Percentiles rank a stretch among this genome's conserved stretches.
phyloP scores from a whole-genome alignment of 2,113 vertebrate species.

The Microtus richardsoni region DNA sequence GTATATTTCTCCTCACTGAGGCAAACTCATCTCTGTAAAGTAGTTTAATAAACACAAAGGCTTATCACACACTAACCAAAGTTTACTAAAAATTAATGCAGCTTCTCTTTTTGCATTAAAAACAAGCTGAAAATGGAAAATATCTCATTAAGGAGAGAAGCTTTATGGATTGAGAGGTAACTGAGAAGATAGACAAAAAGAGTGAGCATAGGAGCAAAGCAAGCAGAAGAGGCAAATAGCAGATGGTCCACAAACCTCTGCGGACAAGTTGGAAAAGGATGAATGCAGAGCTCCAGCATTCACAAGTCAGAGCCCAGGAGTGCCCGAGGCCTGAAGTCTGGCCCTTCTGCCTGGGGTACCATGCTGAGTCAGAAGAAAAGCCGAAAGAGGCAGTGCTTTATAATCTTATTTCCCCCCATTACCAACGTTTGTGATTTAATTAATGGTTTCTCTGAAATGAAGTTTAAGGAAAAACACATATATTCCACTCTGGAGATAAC shows the following conservation, averaged over 20 bases:
- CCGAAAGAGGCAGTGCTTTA: not conserved
- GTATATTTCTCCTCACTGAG: not conserved
- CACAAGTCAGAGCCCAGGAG: not conserved
- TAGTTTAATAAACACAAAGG: no score
- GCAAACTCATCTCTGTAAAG: not conserved
- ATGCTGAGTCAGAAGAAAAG: not conserved
- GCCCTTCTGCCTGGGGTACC: accelerated
- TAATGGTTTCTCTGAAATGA: not conserved
- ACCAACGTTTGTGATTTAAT: not conserved
- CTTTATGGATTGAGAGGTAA: not conserved
- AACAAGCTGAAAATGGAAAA: not conserved
- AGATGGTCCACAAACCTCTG: not conserved
- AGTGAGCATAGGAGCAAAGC: no score
- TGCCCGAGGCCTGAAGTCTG: not conserved
- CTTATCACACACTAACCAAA: not conserved
- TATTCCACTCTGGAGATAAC: not conserved
- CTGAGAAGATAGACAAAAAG: not conserved
- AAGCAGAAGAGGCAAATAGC: not conserved
- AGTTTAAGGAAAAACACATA: not conserved
- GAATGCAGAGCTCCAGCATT: not conserved
- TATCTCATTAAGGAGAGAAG: not conserved
- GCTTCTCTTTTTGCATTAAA: not conserved
- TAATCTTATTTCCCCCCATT: not conserved
- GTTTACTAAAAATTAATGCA: not conserved
- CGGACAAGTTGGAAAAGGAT: not conserved